A percentile compares a stretch with the other conserved stretches of the same genome.
These are phyloP conservation scores for Macrocentrus cingulum DNA, from an alignment of 1,140 invertebrate species.

Conservation along the genomic window DNA sequence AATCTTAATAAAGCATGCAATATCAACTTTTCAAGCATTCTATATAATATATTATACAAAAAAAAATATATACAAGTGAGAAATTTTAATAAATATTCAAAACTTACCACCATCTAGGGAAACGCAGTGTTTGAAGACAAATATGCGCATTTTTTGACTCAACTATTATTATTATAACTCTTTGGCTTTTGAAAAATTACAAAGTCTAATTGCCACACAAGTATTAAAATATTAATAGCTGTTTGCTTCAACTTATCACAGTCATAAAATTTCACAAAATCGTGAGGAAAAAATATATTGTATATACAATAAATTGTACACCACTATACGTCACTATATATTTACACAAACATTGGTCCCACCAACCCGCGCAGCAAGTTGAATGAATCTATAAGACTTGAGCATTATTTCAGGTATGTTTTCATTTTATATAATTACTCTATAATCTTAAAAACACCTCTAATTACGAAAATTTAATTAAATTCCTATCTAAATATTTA, in stretches of 20 bases:
- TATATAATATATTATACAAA: too few relatives aligned
- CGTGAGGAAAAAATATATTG: too few relatives aligned
- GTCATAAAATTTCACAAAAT: neutral
- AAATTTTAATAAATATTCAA: constrained; percentile 2
- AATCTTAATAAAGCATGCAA: too few relatives aligned
- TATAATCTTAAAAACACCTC: neutral
- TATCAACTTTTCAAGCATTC: too few relatives aligned
- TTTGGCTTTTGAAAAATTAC: neutral
- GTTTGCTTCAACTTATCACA: neutral
- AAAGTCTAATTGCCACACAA: neutral
- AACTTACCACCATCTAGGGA: constrained; percentile 22
- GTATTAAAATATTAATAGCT: neutral
- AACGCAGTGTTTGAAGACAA: constrained; percentile 22
- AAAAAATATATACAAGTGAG: neutral
- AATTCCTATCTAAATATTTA: too few relatives aligned
- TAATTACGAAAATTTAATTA: neutral
- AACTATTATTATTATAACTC: too few relatives aligned
- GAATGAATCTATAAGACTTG: constrained; percentile 18
- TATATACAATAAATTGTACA: too few relatives aligned
- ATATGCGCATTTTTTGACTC: constrained; percentile 23
- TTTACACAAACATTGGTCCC: constrained; percentile 4
- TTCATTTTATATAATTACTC: neutral
- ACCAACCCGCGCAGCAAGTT: constrained; percentile 13
- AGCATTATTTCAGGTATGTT: constrained; percentile 25
- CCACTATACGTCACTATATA: too few relatives aligned